Evolutionary conservation across 2,113 vertebrate species (phyloP).

Genomic region (Amphilophus citrinellus): DNA sequence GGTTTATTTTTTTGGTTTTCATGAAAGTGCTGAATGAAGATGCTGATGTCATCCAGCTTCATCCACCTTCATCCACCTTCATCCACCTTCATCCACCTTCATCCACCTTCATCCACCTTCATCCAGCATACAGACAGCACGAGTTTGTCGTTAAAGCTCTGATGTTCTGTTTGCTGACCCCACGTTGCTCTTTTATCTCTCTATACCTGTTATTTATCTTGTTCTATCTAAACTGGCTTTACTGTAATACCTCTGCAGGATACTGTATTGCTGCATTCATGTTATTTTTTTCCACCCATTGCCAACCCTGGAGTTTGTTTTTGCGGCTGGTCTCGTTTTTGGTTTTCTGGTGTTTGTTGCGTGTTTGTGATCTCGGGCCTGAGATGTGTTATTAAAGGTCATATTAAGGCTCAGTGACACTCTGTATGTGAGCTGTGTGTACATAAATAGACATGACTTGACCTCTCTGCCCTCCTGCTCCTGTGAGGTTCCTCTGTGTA

Average conservation of each 20-base stretch:
- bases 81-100: too few species aligned
- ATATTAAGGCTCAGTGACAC: not conserved
- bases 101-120: too few species aligned
- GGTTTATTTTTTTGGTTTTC: not conserved
- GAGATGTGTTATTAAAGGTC: not conserved
- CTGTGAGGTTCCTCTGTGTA: not conserved
- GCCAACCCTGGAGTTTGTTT: not conserved
- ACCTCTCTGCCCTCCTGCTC: not conserved
- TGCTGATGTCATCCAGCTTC: not conserved
- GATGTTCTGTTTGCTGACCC: not conserved
- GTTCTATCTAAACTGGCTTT: constrained; percentile 8
- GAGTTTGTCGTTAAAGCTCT: not conserved
- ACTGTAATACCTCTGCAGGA: not conserved
- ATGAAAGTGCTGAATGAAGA: not conserved
- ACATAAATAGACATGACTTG: constrained; percentile 22
- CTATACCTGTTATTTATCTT: not conserved
- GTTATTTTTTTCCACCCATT: not conserved
- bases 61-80: too few species aligned
- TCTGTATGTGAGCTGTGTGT: not conserved
- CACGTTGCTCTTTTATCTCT: not conserved
- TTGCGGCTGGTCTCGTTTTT: not conserved
- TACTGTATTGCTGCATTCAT: constrained; percentile 7
- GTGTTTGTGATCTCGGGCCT: not conserved
- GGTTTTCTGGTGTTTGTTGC: not conserved
- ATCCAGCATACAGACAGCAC: rapidly evolving